These are phyloP conservation scores for Apeltes quadracus DNA, from an alignment of 2,113 vertebrate genomes.

Conservation along the genomic window DNA sequence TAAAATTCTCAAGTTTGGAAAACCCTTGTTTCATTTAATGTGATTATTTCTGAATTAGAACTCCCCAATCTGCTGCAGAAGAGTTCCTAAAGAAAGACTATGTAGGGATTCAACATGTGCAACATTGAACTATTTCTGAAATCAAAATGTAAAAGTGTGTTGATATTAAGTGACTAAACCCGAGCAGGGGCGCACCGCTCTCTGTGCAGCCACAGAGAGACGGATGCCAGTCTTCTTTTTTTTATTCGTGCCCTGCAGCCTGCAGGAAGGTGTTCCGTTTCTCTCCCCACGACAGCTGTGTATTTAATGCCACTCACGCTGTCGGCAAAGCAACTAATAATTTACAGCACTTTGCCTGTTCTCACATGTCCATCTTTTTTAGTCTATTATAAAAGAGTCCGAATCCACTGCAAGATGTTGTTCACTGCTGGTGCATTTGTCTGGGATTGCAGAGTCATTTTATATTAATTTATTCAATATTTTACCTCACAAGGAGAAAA, in stretches of 20 bases:
- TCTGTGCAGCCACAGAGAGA: background rate
- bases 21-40: background rate
- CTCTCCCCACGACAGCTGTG: background rate
- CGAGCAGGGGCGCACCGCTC: background rate
- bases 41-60: background rate
- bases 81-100: background rate
- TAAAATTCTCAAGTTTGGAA: constrained; percentile 24
- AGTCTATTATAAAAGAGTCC: background rate
- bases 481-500: background rate
- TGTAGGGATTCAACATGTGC: background rate
- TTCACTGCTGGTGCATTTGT: constrained; percentile 3
- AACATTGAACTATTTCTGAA: constrained; percentile 7
- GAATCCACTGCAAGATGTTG: background rate
- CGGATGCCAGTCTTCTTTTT: constrained; percentile 23
- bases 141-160: constrained; percentile 35
- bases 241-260: background rate
- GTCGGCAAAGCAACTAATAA: background rate
- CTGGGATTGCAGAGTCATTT: constrained; percentile 26
- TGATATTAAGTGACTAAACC: constrained; percentile 19
- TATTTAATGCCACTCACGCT: background rate
- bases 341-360: background rate
- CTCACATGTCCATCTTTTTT: constrained; percentile 7
- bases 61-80: background rate
- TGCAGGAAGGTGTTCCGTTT: background rate
- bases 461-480: background rate